Conservation (phyloP, 1,140 invertebrate species). For the Rhyzopertha dominica region DNA sequence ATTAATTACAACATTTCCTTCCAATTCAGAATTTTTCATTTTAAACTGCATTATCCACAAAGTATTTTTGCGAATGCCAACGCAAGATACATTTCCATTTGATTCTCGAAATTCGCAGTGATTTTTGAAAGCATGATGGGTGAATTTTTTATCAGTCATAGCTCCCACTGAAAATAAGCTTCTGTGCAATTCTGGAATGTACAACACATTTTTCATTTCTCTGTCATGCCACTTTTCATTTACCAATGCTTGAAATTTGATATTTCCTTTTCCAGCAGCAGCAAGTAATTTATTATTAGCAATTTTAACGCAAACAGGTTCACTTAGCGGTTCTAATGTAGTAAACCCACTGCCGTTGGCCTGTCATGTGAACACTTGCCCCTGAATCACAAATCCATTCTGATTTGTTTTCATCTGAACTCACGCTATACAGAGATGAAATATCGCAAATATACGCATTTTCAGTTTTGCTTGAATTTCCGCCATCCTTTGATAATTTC, state of each 20-base stretch:
- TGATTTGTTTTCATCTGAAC: too few relatives aligned
- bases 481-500: too few relatives aligned
- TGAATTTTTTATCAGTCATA: conserved; percentile 16
- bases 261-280: conserved; percentile 23
- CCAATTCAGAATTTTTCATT: background rate
- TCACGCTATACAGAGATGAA: too few relatives aligned
- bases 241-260: conserved; percentile 22
- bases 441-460: too few relatives aligned
- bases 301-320: conserved; percentile 18
- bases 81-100: conserved; percentile 13
- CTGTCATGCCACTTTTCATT: conserved; percentile 13
- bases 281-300: conserved; percentile 24
- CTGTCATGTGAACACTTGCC: too few relatives aligned
- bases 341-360: too few relatives aligned
- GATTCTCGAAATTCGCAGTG: conserved; percentile 13
- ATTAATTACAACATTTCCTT: conserved; percentile 9
- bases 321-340: conserved; percentile 3
- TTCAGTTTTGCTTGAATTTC: too few relatives aligned
- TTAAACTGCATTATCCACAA: conserved; percentile 18
- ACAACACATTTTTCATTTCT: conserved; percentile 14
- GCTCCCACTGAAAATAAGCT: conserved; percentile 18
- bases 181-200: conserved; percentile 9
- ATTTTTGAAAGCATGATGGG: conserved; percentile 13
- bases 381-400: too few relatives aligned
- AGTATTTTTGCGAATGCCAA: conserved; percentile 8